These are phyloP conservation scores for Bombus waltoni DNA, from an alignment of 1,140 invertebrate genomes.

Conservation along the genomic window DNA sequence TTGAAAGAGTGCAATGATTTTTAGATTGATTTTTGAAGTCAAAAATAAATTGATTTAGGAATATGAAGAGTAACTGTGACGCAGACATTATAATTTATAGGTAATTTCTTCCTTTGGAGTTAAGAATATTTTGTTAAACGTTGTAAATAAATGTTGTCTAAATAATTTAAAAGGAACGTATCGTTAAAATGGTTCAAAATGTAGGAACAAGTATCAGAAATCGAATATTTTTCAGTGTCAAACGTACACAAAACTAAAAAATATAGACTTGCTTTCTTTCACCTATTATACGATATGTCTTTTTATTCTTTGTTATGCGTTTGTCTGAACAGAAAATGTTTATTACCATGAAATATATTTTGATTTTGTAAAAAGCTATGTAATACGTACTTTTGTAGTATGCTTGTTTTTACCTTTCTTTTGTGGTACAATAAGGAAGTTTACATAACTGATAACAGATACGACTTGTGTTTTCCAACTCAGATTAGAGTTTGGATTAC, in stretches of 20 bases:
- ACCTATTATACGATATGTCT: background rate
- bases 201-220: background rate
- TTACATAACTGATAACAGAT: background rate
- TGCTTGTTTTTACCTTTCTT: background rate
- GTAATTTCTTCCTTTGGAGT: too few species aligned
- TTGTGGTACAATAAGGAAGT: background rate
- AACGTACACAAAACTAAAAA: background rate
- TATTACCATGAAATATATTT: background rate
- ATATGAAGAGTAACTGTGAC: too few species aligned
- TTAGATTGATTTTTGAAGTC: too few species aligned
- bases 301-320: background rate
- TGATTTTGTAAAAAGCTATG: background rate
- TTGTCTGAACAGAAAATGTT: background rate
- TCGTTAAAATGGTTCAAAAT: background rate
- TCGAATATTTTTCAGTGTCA: background rate
- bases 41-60: too few species aligned
- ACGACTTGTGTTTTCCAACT: background rate
- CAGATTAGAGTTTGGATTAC: background rate
- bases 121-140: too few species aligned
- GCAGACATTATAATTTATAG: too few species aligned
- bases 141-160: too few species aligned
- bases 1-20: background rate
- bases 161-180: background rate
- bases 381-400: background rate
- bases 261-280: background rate